phyloP scores from a whole-genome alignment of 2,888 invertebrate species.

The Andrena praecox region DNA sequence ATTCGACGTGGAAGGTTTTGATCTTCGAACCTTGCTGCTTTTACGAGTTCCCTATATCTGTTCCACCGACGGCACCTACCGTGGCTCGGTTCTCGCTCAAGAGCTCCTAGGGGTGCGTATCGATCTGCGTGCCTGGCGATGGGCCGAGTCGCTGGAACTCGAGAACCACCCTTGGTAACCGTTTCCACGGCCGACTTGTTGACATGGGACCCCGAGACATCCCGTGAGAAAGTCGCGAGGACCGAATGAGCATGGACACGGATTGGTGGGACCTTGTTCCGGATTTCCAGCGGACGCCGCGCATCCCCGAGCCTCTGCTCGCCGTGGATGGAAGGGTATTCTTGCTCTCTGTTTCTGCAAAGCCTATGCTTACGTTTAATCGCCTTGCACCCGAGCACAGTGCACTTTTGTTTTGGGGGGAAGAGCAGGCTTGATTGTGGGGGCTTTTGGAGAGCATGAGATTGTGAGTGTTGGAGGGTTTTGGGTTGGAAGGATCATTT shows the following conservation, averaged over 20 bases:
- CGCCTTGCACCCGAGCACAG: not conserved
- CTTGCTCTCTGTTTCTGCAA: slow-evolving; percentile 51
- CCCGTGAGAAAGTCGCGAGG: slow-evolving; percentile 26
- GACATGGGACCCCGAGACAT: slow-evolving; percentile 63
- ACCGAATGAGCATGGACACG: slow-evolving; percentile 75
- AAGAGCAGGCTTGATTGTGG: too few relatives aligned
- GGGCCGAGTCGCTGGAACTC: slow-evolving; percentile 55
- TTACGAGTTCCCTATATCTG: not conserved
- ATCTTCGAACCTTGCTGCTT: too few relatives aligned
- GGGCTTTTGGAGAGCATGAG: too few relatives aligned
- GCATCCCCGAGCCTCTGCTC: slow-evolving; percentile 87
- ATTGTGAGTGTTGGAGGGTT: too few relatives aligned
- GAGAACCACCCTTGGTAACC: slow-evolving; percentile 77
- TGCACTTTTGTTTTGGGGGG: not conserved
- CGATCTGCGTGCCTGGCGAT: slow-evolving; percentile 60
- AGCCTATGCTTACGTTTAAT: not conserved
- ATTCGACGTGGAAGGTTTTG: too few relatives aligned
- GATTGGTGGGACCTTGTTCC: slow-evolving; percentile 82
- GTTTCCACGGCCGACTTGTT: slow-evolving; percentile 78
- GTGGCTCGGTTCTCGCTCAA: slow-evolving; percentile 46
- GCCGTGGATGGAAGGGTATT: slow-evolving; percentile 88
- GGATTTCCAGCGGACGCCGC: slow-evolving; percentile 73
- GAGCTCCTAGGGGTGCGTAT: slow-evolving; percentile 62
- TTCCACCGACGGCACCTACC: slow-evolving; percentile 4
- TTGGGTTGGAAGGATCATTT: too few relatives aligned